Evolutionary conservation across 2,113 vertebrate genomes (phyloP).

Genomic region (Camarhynchus parvulus): DNA sequence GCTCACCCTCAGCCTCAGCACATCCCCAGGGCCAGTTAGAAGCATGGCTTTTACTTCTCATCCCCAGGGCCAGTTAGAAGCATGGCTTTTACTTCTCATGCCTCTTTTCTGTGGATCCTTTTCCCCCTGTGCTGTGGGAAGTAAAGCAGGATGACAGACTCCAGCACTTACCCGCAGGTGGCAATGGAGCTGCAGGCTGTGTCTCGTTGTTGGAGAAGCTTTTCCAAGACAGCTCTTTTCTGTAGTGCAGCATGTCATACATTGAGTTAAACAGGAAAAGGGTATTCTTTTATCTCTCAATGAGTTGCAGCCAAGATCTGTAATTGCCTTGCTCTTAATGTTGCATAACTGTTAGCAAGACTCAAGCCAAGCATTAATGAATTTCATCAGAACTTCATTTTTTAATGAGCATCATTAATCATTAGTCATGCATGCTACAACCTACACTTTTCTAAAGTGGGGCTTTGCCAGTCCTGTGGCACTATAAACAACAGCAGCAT

Average conservation of each 20-base stretch:
- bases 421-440: conserved; percentile 60
- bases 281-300: conserved; percentile 57
- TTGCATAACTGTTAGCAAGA: conserved; percentile 73
- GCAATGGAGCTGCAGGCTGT: conserved; percentile 36
- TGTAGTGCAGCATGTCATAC: neutral
- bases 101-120: neutral
- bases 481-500: conserved; percentile 38
- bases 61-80: neutral
- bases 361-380: conserved; percentile 76
- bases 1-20: neutral
- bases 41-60: neutral
- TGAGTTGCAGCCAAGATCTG: conserved; percentile 67
- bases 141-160: neutral
- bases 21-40: neutral
- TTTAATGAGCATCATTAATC: conserved; percentile 76
- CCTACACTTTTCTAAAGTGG: conserved; percentile 47
- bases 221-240: conserved; percentile 4
- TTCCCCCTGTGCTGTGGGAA: neutral
- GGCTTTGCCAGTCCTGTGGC: conserved; percentile 40
- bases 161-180: conserved; percentile 43
- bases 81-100: neutral
- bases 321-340: conserved; percentile 74
- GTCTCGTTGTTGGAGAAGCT: neutral
- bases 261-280: conserved; percentile 51
- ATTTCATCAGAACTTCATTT: conserved; percentile 75